A percentile compares a stretch with the other conserved stretches of the same genome.
phyloP scores from a whole-genome alignment of 2,113 vertebrate genomes.

The Trogon surrucura region DNA sequence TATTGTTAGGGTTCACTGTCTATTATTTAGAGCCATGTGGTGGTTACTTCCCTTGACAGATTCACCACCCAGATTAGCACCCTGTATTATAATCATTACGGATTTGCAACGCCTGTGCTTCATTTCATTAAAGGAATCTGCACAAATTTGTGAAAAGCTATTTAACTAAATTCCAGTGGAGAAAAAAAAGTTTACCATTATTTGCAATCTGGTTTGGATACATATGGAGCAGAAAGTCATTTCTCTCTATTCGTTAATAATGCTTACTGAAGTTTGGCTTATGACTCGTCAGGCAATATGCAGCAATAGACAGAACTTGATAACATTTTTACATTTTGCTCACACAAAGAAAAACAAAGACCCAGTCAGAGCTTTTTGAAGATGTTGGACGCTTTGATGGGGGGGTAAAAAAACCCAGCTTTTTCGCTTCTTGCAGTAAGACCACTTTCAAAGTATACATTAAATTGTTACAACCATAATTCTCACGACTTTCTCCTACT shows the following conservation, averaged over 20 bases:
- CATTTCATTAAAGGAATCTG: neutral
- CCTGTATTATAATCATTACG: neutral
- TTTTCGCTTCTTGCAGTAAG: neutral
- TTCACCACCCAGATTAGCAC: neutral
- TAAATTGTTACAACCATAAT: neutral
- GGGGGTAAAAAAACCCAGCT: neutral
- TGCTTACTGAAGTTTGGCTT: neutral
- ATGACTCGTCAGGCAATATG: neutral
- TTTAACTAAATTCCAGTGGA: neutral
- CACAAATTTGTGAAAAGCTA: neutral
- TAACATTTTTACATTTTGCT: neutral
- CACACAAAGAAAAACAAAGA: neutral
- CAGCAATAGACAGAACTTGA: neutral
- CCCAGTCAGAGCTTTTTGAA: neutral
- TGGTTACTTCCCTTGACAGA: neutral
- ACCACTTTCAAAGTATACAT: neutral
- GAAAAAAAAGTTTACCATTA: neutral
- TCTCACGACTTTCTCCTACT: neutral
- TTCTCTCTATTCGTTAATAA: neutral
- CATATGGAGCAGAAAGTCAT: neutral
- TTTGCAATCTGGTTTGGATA: neutral
- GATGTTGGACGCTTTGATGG: neutral
- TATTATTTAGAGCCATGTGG: neutral
- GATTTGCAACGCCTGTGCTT: neutral
- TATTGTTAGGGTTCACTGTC: neutral